Evolutionary conservation across 2,113 vertebrate species (phyloP), one percentile per base, ranked within the genome.

Genomic region (Scalopus aquaticus): DNA sequence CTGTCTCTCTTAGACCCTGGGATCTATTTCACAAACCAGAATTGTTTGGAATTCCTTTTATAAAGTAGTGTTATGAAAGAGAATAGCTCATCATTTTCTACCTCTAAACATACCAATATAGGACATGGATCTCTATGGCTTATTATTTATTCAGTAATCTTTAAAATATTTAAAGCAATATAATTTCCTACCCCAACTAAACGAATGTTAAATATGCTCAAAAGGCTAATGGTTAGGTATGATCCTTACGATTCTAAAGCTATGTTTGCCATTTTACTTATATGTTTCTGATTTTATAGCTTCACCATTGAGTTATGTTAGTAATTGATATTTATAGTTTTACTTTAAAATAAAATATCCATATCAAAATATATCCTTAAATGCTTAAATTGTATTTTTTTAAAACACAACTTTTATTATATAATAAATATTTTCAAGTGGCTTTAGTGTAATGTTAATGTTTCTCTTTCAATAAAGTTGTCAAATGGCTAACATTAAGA

Each of bases 101-200:
- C 42, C 26, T 83, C 17, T 67, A 85, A 79, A 54, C 17, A 15
- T 90, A 84, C 15, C 28, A 81, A 92, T 90, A 49, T 77, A 95
- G 91, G 67, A 7, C 39, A 78, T 30, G 1, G 32, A 85, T 93
- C 67, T 72, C 32, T 77, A 88, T 88, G 26, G 46, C 56, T 64
- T 76, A 92, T 95, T 69, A 95, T 81, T 96, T 76, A 96, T 96
- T 97, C 32, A 96, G 20, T 4, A 93, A 82, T 10, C 26, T 70
- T 90, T 73, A 95, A 95, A 95, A 95, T 95, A 96, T 94, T 97
- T 93, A 97, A 95, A 90, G 67, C 7, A 83, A 54, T 44, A 54
- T 70, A 89, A 92, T 84, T 85, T 90, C 88, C 19, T 85, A 62
- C 28, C 3, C 84, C 7, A 79, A 81, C 28, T 90, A 30, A 92